Conservation (phyloP, 2,888 invertebrate species). For the Julus scanicus region DNA sequence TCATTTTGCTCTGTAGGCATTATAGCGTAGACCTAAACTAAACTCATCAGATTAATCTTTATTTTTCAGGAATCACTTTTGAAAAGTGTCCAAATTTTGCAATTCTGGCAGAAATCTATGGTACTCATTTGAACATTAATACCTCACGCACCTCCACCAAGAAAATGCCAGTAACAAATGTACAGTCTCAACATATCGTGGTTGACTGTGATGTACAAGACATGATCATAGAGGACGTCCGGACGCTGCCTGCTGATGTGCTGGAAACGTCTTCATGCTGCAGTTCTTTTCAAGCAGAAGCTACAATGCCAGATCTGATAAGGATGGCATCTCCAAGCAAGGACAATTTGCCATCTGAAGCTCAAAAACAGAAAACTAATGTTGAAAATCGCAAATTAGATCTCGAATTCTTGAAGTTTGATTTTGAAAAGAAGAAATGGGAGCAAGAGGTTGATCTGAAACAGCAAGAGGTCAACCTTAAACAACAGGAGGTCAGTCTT, state of each 20-base stretch:
- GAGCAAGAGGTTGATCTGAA: neutral
- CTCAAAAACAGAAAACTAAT: neutral
- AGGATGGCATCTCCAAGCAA: neutral
- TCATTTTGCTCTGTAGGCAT: too few relatives aligned
- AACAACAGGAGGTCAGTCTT: neutral
- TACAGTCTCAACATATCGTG: neutral
- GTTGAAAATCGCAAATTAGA: neutral
- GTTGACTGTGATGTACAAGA: neutral
- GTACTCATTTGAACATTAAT: neutral
- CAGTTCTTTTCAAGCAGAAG: neutral
- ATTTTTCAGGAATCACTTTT: neutral
- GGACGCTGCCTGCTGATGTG: neutral
- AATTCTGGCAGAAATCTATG: neutral
- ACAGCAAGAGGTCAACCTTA: neutral
- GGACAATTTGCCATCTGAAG: too few relatives aligned
- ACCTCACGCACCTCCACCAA: neutral
- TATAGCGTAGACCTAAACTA: too few relatives aligned
- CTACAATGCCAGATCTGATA: neutral
- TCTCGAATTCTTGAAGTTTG: neutral
- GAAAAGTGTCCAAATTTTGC: neutral
- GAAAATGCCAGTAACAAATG: neutral
- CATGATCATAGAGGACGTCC: neutral
- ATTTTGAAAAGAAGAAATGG: neutral
- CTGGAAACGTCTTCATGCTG: neutral
- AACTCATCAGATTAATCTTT: too few relatives aligned